Evolutionary conservation across 1,140 invertebrate species (phyloP).

Genomic region (Drosophila murphyi): DNA sequence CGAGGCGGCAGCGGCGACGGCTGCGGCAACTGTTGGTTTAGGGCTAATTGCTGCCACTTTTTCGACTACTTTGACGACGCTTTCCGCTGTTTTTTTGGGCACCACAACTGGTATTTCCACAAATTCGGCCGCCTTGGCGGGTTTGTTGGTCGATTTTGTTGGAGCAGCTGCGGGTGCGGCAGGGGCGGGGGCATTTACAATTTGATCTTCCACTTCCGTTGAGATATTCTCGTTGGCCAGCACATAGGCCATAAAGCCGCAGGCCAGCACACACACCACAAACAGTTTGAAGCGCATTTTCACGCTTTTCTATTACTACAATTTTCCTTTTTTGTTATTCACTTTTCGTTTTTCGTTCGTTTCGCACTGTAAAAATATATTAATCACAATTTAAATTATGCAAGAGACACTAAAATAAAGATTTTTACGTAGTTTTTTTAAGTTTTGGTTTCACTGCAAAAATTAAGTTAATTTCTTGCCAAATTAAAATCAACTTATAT

Average conservation of each 20-base stretch:
- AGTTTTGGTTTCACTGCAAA: not conserved
- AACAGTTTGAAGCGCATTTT: constrained; percentile 83
- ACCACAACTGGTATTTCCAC: constrained; percentile 41
- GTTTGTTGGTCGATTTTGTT: constrained; percentile 44
- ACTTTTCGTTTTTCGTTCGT: constrained; percentile 53
- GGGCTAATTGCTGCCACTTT: constrained; percentile 10
- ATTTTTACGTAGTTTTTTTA: not conserved
- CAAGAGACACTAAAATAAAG: constrained; percentile 1
- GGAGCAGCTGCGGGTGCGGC: not conserved
- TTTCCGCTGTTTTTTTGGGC: constrained; percentile 27
- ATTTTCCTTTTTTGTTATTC: constrained; percentile 15
- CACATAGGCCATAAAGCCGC: constrained; percentile 74
- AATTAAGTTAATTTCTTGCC: too few relatives aligned
- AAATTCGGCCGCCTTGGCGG: constrained; percentile 41
- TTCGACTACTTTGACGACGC: constrained; percentile 38
- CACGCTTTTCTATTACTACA: constrained; percentile 17
- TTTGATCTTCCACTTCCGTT: constrained; percentile 68
- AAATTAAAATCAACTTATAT: too few relatives aligned
- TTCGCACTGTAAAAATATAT: constrained; percentile 57
- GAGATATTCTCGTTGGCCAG: constrained; percentile 80
- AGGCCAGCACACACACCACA: constrained; percentile 76
- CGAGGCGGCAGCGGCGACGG: not conserved
- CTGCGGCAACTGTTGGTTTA: constrained; percentile 10
- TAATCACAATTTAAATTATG: constrained; percentile 43
- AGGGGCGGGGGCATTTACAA: constrained; percentile 33